These are phyloP conservation scores for Seriola aureovittata DNA, from an alignment of 2,113 vertebrate genomes.

Conservation along the genomic window DNA sequence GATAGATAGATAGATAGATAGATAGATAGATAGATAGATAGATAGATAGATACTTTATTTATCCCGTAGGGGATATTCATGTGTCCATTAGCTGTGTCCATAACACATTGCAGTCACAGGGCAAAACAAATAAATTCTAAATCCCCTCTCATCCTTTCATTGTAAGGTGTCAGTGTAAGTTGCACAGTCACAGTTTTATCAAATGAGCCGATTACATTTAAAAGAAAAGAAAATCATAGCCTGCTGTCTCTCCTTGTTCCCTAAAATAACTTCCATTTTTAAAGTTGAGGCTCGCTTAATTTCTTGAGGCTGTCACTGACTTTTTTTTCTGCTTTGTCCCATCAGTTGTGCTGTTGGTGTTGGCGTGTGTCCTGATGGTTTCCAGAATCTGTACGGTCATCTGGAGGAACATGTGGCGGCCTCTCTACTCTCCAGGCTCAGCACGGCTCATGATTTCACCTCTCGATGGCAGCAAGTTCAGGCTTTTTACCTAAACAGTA, in stretches of 20 bases:
- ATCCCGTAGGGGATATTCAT: too few relatives aligned
- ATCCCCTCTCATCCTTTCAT: background rate
- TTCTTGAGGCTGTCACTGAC: background rate
- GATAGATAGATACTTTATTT: too few relatives aligned
- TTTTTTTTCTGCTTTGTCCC: background rate
- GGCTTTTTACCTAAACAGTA: conserved; percentile 47
- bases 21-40: too few relatives aligned
- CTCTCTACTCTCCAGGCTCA: conserved; percentile 66
- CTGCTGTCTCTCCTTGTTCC: background rate
- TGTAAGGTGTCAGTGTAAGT: background rate
- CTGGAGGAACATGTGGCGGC: conserved; percentile 71
- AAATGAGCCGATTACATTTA: too few relatives aligned
- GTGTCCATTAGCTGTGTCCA: too few relatives aligned
- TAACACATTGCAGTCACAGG: too few relatives aligned
- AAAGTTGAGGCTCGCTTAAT: background rate
- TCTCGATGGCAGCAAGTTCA: conserved; percentile 61
- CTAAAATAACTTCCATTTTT: background rate
- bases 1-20: too few relatives aligned
- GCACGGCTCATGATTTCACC: conserved; percentile 65
- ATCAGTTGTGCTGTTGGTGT: conserved; percentile 66
- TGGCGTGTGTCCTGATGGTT: conserved; percentile 66
- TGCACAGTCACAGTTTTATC: too few relatives aligned
- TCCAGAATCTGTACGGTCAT: conserved; percentile 64
- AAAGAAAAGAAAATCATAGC: background rate
- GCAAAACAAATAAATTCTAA: background rate